phyloP scores from a whole-genome alignment of 2,888 invertebrate species.

The Epirrhoe tristata region DNA sequence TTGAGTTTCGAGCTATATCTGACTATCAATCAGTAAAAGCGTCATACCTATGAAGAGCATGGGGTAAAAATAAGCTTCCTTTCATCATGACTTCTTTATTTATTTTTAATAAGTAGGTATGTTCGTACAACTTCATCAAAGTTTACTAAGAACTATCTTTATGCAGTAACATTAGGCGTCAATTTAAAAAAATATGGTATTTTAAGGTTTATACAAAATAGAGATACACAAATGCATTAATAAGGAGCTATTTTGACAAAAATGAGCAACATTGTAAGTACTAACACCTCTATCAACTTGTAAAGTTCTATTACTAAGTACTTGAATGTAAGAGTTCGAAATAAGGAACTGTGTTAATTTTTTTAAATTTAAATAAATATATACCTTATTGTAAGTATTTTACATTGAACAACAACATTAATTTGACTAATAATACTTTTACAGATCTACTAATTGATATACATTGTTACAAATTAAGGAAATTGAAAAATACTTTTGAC shows the following conservation, averaged over 20 bases:
- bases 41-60: no score
- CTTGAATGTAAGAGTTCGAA: slow-evolving; percentile 20
- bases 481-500: slow-evolving; percentile 50
- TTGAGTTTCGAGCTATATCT: no score
- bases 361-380: slow-evolving; percentile 18
- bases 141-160: slow-evolving; percentile 57
- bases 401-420: slow-evolving; percentile 50
- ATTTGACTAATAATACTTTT: slow-evolving; percentile 73
- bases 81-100: slow-evolving; percentile 37
- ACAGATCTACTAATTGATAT: slow-evolving; percentile 57
- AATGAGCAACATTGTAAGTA: slow-evolving; percentile 39
- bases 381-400: slow-evolving; percentile 40
- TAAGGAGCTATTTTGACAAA: slow-evolving; percentile 34
- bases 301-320: slow-evolving; percentile 21
- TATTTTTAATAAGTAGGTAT: slow-evolving; percentile 51
- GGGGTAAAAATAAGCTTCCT: slow-evolving; percentile 4
- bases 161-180: slow-evolving; percentile 37
- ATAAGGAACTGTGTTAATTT: slow-evolving; percentile 17
- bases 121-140: slow-evolving; percentile 64
- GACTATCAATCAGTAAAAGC: no score
- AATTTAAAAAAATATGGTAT: slow-evolving; percentile 38
- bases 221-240: slow-evolving; percentile 37
- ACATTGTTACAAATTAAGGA: slow-evolving; percentile 47
- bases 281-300: slow-evolving; percentile 29
- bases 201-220: slow-evolving; percentile 37